Conservation (phyloP, 64 coral and sea anemone species). For the Stichodactyla mertensii region DNA sequence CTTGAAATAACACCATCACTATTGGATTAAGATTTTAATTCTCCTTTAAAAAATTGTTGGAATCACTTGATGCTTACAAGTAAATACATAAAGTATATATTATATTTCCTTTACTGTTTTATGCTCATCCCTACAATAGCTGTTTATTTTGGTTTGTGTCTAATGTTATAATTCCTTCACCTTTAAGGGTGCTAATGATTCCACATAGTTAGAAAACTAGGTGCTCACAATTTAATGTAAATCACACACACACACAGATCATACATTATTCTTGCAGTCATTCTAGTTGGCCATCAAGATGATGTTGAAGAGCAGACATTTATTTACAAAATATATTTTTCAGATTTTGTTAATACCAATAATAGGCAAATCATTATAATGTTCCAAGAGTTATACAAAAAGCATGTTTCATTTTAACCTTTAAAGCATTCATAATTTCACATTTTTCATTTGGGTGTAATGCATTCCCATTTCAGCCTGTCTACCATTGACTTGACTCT, state of each 20-base stretch:
- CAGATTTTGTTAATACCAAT: too few species aligned
- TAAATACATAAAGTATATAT: not conserved
- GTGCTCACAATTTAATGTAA: not conserved
- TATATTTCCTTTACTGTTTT: not conserved
- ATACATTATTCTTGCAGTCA: not conserved
- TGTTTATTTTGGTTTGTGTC: not conserved
- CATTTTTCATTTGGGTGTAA: not conserved
- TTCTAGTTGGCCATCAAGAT: not conserved
- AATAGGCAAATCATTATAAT: not conserved
- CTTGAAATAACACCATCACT: not conserved
- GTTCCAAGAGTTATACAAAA: not conserved
- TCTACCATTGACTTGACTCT: not conserved
- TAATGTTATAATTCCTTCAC: not conserved
- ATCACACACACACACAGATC: not conserved
- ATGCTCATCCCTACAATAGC: not conserved
- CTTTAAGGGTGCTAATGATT: not conserved
- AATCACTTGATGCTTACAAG: not conserved
- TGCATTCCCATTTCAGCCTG: not conserved
- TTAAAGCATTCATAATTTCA: not conserved
- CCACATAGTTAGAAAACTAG: not conserved
- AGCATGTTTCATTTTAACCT: not conserved
- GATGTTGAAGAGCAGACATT: not conserved
- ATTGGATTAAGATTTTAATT: slow-evolving; percentile 6
- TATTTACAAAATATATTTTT: not conserved
- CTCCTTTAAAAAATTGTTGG: not conserved